Conservation (phyloP, 2,888 invertebrate genomes). For the Agrilus mali region DNA sequence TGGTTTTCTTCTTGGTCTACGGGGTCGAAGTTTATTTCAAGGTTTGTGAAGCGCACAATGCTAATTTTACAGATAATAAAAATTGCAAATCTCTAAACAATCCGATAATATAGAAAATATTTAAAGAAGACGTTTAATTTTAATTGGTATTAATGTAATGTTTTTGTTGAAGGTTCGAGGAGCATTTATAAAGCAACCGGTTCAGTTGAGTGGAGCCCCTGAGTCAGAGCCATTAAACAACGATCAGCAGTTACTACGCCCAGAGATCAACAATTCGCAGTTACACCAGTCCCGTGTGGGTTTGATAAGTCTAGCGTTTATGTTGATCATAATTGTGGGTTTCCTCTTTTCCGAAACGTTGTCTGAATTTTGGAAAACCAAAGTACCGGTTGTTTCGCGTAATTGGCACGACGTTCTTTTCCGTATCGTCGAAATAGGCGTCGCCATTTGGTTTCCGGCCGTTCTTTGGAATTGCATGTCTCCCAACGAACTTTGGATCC, state of each 20-base stretch:
- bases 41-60: conserved; percentile 33
- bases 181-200: conserved; percentile 56
- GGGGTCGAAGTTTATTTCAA: conserved; percentile 92
- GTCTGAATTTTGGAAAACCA: conserved; percentile 87
- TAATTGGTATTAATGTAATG: conserved; percentile 1
- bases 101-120: too few species aligned
- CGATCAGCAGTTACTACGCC: conserved; percentile 20
- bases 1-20: conserved; percentile 85
- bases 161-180: conserved; percentile 55
- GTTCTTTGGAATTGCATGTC: conserved; percentile 94
- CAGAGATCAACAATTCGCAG: conserved; percentile 66
- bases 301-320: conserved; percentile 77
- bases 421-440: conserved; percentile 82
- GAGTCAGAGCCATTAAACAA: conserved; percentile 11
- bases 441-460: conserved; percentile 90
- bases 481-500: conserved; percentile 85
- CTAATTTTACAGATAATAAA: too few species aligned
- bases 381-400: conserved; percentile 74
- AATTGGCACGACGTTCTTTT: conserved; percentile 90
- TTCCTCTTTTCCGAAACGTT: conserved; percentile 85
- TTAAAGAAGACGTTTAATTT: too few species aligned
- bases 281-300: conserved; percentile 84
- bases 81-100: too few species aligned
- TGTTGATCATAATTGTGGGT: conserved; percentile 79
- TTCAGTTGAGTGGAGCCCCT: conserved; percentile 28